These are phyloP conservation scores for Anguilla rostrata DNA, from an alignment of 2,113 vertebrate species.

Conservation along the genomic window DNA sequence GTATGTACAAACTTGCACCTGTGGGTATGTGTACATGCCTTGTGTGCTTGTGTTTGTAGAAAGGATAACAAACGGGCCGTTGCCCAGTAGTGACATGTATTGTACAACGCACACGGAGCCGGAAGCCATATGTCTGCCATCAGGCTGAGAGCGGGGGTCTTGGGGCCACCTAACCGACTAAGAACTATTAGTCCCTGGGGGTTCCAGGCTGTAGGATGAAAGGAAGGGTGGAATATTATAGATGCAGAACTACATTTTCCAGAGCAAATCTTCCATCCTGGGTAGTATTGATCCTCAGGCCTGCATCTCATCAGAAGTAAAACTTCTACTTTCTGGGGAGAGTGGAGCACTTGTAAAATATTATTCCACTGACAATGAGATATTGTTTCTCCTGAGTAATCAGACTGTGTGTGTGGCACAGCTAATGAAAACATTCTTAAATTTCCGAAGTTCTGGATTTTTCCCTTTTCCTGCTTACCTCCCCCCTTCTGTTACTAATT, in stretches of 20 bases:
- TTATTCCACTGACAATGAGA: constrained; percentile 44
- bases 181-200: constrained; percentile 57
- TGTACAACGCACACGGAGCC: constrained; percentile 25
- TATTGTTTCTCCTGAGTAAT: constrained; percentile 45
- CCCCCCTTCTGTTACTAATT: constrained; percentile 12
- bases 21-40: neutral
- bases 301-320: constrained; percentile 62
- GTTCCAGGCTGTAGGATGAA: constrained; percentile 58
- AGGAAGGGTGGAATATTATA: constrained; percentile 55
- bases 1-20: neutral
- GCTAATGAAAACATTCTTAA: constrained; percentile 47
- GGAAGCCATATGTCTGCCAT: constrained; percentile 65
- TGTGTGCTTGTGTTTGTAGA: neutral
- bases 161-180: constrained; percentile 52
- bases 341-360: constrained; percentile 44
- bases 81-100: constrained; percentile 27
- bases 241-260: constrained; percentile 66
- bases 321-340: constrained; percentile 38
- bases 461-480: constrained; percentile 10
- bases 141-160: constrained; percentile 47
- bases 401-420: constrained; percentile 32
- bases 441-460: constrained; percentile 31
- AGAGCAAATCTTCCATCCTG: constrained; percentile 55
- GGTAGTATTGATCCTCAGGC: constrained; percentile 45
- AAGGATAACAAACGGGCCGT: constrained; percentile 20